Conservation (phyloP, 2,797 vertebrate genomes). For the Sebastes aleutianus region DNA sequence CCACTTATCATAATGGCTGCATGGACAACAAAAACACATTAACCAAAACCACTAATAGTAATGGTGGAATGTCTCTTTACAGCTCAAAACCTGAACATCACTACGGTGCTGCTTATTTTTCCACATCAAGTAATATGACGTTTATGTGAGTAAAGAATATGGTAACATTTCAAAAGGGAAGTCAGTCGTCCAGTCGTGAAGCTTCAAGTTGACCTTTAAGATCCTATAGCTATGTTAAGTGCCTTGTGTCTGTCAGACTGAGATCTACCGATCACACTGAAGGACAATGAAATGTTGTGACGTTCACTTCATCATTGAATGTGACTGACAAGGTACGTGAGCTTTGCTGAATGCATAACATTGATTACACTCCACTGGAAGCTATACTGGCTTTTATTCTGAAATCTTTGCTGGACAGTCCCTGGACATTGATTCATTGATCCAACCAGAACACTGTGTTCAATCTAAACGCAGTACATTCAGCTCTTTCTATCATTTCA, state of each 20-base stretch:
- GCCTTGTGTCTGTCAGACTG: constrained; percentile 19
- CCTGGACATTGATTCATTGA: neutral
- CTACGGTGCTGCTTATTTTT: neutral
- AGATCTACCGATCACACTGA: neutral
- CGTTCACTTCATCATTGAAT: neutral
- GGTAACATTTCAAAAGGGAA: neutral
- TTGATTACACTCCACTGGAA: neutral
- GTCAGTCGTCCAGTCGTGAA: neutral
- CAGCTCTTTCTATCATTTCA: neutral
- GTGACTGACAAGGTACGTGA: neutral
- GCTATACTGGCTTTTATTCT: neutral
- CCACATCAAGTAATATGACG: neutral
- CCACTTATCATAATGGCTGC: neutral
- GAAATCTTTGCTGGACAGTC: neutral
- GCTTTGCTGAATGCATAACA: neutral
- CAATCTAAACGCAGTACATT: neutral
- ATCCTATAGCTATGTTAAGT: neutral
- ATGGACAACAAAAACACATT: neutral
- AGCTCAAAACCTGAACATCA: neutral
- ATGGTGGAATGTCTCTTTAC: neutral
- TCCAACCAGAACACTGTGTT: neutral
- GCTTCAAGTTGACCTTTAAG: constrained; percentile 33
- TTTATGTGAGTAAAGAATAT: neutral
- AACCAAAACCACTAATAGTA: neutral
- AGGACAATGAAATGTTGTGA: neutral